Evolutionary conservation across 2,113 vertebrate genomes (phyloP), one percentile per base, ranked within the genome.

Genomic region (Chascanopsetta lugubris): DNA sequence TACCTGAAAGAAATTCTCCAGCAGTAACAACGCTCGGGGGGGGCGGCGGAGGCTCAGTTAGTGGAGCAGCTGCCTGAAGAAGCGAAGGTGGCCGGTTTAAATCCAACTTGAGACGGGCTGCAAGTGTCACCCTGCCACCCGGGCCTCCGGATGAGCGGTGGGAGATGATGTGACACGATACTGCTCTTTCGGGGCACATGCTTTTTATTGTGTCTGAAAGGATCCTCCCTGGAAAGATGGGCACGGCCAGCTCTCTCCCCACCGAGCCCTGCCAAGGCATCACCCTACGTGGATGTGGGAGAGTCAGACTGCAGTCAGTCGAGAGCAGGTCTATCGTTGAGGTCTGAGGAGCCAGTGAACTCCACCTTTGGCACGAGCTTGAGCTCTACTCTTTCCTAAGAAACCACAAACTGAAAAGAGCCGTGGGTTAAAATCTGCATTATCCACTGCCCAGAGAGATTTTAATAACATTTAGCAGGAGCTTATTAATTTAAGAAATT

Each of bases 171-270:
- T n/a, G n/a, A n/a, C n/a, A n/a, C n/a, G n/a, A 87, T 77, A 69
- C 73, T 27, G 0, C 32, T 72, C 67, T 72, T 83, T 85, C 59
- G 85, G 75, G 80, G 78, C 9, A 8, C n/a, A 1, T 78, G 78
- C 77, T 87, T 89, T 85, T 75, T 77, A 75, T 76, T 82, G 64
- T 70, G 81, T 81, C 78, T 87, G 66, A 75, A 15, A 22, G 75
- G 77, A 85, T 79, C 80, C 82, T 78, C 87, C 82, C 76, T 88
- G 78, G 80, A 83, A 80, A 85, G 67, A 74, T 5, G 61, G 63
- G 70, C 72, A 69, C 72, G 17, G 61, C 72, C 61, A 17, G 55
- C 21, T 57, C 57, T 43, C 45, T 27, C 3, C 47, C 62, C n/a
- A 46, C 20, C 17, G 3, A 69, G 65, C 72, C 46, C 57, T 38